Percentiles rank a stretch among this genome's conserved stretches.
Evolutionary conservation across 2,888 invertebrate species (phyloP).

Genomic region (Tridacna gigas): DNA sequence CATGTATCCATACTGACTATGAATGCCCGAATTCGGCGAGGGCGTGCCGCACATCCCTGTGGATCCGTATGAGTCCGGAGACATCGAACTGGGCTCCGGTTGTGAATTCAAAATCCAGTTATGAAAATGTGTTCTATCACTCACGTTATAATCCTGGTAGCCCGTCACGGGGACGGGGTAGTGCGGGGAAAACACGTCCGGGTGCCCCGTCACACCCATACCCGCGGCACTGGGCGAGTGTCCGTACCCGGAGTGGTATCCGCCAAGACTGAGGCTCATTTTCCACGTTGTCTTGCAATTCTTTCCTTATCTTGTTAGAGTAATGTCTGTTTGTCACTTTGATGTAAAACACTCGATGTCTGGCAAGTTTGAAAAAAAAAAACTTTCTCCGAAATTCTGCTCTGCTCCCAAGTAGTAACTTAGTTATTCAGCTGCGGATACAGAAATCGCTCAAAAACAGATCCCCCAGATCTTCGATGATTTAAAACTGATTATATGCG

Average conservation of each 20-base stretch:
- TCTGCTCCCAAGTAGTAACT: conserved; percentile 31
- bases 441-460: background rate
- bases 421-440: conserved; percentile 39
- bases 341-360: conserved; percentile 59
- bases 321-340: conserved; percentile 65
- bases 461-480: conserved; percentile 55
- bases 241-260: conserved; percentile 78
- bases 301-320: conserved; percentile 59
- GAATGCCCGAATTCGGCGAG: conserved; percentile 41
- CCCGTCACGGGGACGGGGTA: conserved; percentile 74
- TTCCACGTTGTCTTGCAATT: conserved; percentile 22
- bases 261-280: conserved; percentile 81
- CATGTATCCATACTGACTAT: conserved; percentile 12
- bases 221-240: conserved; percentile 63
- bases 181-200: conserved; percentile 61
- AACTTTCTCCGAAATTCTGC: conserved; percentile 39
- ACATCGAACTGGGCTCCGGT: conserved; percentile 12
- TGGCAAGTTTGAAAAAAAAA: conserved; percentile 29
- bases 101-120: conserved; percentile 76
- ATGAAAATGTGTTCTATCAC: conserved; percentile 71
- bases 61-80: conserved; percentile 68
- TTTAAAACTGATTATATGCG: conserved; percentile 63
- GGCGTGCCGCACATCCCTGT: conserved; percentile 45
- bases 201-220: conserved; percentile 48
- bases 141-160: conserved; percentile 70